phyloP scores from a whole-genome alignment of 2,888 invertebrate genomes.

The Eupithecia pulchellata region DNA sequence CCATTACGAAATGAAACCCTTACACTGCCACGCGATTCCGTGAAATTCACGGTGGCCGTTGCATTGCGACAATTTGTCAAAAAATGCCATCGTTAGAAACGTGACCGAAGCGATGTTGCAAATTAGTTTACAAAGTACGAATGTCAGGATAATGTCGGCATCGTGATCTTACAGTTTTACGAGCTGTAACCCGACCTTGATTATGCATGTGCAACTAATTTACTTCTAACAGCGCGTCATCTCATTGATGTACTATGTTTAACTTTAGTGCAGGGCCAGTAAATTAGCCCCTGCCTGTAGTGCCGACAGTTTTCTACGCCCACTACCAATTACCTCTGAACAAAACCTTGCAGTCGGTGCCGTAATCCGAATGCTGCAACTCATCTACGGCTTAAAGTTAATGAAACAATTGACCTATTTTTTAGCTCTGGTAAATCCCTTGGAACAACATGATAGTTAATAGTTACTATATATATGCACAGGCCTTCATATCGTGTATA shows the following conservation, averaged over 20 bases:
- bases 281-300: constrained; percentile 53
- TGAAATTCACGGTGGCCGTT: constrained; percentile 33
- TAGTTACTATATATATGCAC: neutral
- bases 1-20: constrained; percentile 20
- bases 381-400: constrained; percentile 36
- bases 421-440: constrained; percentile 8
- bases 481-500: constrained; percentile 18
- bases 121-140: constrained; percentile 36
- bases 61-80: constrained; percentile 27
- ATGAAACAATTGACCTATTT: constrained; percentile 41
- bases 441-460: neutral
- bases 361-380: constrained; percentile 42
- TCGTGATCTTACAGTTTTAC: constrained; percentile 58
- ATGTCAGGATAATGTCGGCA: constrained; percentile 55
- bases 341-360: constrained; percentile 42
- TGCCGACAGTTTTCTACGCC: constrained; percentile 60
- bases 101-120: constrained; percentile 46
- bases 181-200: constrained; percentile 64
- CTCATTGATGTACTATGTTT: constrained; percentile 30
- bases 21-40: constrained; percentile 19
- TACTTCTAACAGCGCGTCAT: constrained; percentile 56
- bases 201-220: constrained; percentile 55
- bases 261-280: constrained; percentile 54
- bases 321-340: constrained; percentile 59
- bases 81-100: constrained; percentile 23